Percentiles rank a stretch among this genome's conserved stretches.
These are phyloP conservation scores for Brachyhypopomus occidentalis DNA, from an alignment of 2,113 vertebrate species.

Conservation along the genomic window DNA sequence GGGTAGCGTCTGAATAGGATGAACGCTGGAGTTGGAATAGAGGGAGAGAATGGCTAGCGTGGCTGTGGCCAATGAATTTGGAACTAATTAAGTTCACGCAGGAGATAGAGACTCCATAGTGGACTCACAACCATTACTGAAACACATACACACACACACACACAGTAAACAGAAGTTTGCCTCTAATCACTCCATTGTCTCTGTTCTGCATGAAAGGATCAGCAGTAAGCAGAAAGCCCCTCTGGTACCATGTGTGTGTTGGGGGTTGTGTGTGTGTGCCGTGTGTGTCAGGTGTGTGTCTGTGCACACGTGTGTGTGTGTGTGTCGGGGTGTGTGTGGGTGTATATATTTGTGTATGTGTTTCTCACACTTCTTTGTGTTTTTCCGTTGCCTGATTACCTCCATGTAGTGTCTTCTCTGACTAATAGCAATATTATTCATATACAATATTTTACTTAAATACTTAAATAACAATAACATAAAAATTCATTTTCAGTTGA, in stretches of 20 bases:
- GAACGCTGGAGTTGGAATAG: slow-evolving; percentile 36
- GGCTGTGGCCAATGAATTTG: slow-evolving; percentile 53
- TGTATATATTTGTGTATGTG: background rate
- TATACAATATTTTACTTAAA: no score
- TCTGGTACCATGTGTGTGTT: slow-evolving; percentile 7
- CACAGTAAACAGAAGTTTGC: slow-evolving; percentile 52
- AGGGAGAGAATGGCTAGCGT: slow-evolving; percentile 37
- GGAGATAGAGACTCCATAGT: slow-evolving; percentile 44
- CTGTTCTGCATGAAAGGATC: slow-evolving; percentile 56
- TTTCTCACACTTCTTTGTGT: background rate
- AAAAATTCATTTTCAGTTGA: no score
- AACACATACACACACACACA: slow-evolving; percentile 35
- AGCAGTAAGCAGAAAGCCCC: slow-evolving; percentile 28
- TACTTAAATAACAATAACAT: no score
- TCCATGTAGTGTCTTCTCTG: slow-evolving; percentile 9
- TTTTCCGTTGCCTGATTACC: background rate
- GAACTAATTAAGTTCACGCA: slow-evolving; percentile 55
- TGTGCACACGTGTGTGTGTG: background rate
- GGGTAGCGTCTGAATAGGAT: slow-evolving; percentile 50
- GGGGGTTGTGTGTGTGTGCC: background rate
- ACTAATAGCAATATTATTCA: background rate
- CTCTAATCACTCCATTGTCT: slow-evolving; percentile 56
- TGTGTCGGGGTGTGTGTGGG: background rate
- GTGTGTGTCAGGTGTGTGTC: no score
- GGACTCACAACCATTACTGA: slow-evolving; percentile 9